Base-by-base conservation (phyloP, 2,888 invertebrate genomes). In the Busseola fusca region DNA sequence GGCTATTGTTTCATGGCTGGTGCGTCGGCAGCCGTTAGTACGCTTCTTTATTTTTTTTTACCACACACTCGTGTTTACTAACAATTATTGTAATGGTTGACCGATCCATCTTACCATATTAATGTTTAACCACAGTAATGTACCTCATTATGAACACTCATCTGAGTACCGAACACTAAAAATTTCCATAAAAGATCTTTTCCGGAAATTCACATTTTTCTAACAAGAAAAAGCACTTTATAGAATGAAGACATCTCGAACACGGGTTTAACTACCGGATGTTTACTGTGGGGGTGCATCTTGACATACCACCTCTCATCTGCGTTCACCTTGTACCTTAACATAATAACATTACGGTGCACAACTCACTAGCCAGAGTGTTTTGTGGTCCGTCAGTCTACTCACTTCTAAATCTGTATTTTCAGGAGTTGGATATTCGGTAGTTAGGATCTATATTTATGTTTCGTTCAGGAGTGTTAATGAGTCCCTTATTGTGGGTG, bases 141-240 rank as follows among this genome's bases (percentile, higher is more conserved):
- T 65, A 45, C 40, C 30, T 57, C 60, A 70, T 65, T 74, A 34
- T 57, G 42, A 64, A 57, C 64, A 67, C 48, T 70, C 65, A 78
- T 56, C 30, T 57, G 65, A 64, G 76, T 80, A 81, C 78, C 71
- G 81, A 81, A 78, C 80, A 78, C 83, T 69, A 65, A 76, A 68
- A 75, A 81, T 70, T 74, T 70, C 70, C 72, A 64, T 66, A 72
- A 73, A 62, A 67, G 25, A 65, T 54, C 30, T 64, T 78, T 80
- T 82, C 76, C 72, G 78, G 80, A 83, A 81, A 84, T 72, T 62
- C 83, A 59, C 70, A 76, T 82, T 86, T 86, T 87, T 87, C 87
- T 77, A 74, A 91, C 91, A 91, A 90, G 92, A 87, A 92, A 92
- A 91, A 82, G 87, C 91, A 91, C 90, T 93, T 83, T 81, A 80